These are phyloP conservation scores for Theodoxus fluviatilis DNA, from an alignment of 2,888 invertebrate genomes.

Conservation along the genomic window DNA sequence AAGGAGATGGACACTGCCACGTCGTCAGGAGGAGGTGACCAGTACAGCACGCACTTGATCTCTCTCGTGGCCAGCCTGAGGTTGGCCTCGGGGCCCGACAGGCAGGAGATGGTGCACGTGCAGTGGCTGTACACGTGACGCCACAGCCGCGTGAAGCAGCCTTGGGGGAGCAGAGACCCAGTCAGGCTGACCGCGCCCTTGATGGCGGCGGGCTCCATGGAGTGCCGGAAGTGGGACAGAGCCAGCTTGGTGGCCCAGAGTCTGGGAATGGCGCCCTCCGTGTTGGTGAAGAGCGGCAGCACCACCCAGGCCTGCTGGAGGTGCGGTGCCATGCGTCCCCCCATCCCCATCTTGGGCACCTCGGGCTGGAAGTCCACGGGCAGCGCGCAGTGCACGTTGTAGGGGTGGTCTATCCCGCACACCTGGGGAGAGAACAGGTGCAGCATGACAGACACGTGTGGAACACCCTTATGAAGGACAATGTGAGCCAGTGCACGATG, in stretches of 20 bases:
- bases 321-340: background rate
- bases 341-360: background rate
- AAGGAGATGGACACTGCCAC: slow-evolving; percentile 69
- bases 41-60: slow-evolving; percentile 62
- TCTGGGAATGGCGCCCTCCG: slow-evolving; percentile 71
- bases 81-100: slow-evolving; percentile 68
- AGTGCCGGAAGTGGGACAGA: slow-evolving; percentile 67
- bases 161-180: slow-evolving; percentile 62
- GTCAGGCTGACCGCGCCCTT: slow-evolving; percentile 68
- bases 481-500: too few species aligned
- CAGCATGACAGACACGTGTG: too few species aligned
- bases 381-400: slow-evolving; percentile 66
- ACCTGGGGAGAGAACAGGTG: too few species aligned
- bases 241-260: slow-evolving; percentile 70
- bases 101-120: slow-evolving; percentile 65
- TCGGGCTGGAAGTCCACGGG: slow-evolving; percentile 54
- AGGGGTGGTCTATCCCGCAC: slow-evolving; percentile 68
- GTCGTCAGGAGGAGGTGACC: slow-evolving; percentile 67
- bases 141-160: slow-evolving; percentile 56
- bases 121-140: slow-evolving; percentile 43
- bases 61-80: slow-evolving; percentile 65
- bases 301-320: slow-evolving; percentile 38
- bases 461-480: too few species aligned
- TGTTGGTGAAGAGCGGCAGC: slow-evolving; percentile 68
- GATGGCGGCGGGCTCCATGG: slow-evolving; percentile 69